phyloP scores from a whole-genome alignment of 2,797 vertebrate species.

The Lemur catta region DNA sequence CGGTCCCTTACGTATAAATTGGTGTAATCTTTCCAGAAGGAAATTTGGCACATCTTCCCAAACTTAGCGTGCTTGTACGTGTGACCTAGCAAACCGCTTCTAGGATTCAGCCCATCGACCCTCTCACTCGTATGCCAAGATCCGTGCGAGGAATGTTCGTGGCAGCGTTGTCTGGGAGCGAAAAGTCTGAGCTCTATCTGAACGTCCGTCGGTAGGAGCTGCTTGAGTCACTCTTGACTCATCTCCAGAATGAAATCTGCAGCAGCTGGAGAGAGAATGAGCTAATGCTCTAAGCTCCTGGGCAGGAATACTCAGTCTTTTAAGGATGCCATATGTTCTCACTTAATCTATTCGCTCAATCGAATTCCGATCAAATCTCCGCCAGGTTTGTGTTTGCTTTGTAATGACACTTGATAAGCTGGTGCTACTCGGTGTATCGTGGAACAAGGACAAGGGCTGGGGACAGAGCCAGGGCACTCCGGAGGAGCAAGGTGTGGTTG shows the following conservation, averaged over 20 bases:
- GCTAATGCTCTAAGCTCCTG: neutral
- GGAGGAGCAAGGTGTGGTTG: neutral
- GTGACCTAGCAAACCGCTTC: neutral
- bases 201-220: fast-evolving
- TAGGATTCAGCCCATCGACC: fast-evolving
- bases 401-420: neutral
- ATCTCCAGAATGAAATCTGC: neutral
- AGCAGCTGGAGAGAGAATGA: neutral
- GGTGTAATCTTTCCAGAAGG: neutral
- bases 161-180: fast-evolving
- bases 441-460: neutral
- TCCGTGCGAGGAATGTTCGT: fast-evolving
- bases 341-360: too few relatives aligned
- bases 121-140: fast-evolving
- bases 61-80: fast-evolving
- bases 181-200: neutral
- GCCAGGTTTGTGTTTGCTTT: neutral
- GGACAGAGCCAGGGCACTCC: neutral
- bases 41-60: neutral
- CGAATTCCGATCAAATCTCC: neutral
- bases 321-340: neutral
- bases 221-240: neutral
- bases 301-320: neutral
- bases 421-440: fast-evolving
- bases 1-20: fast-evolving